A percentile compares a stretch with the other conserved stretches of the same genome.
phyloP scores from a whole-genome alignment of 2,797 vertebrate genomes.

The Sparus aurata region DNA sequence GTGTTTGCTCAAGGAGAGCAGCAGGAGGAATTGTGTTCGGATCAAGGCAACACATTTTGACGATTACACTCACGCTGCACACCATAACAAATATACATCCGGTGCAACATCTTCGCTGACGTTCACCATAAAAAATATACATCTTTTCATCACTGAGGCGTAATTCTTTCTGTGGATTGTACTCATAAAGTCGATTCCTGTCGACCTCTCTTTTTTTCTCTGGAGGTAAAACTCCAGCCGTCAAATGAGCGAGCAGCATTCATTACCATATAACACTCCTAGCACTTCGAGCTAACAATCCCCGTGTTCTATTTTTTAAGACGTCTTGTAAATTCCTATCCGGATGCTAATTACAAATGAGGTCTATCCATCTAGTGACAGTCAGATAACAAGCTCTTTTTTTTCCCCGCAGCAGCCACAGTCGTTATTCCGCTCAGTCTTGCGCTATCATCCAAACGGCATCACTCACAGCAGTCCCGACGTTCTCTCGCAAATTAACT shows the following conservation, averaged over 20 bases:
- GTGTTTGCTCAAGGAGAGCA: conserved; percentile 18
- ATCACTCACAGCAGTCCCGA: conserved; percentile 64
- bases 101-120: conserved; percentile 23
- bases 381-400: conserved; percentile 48
- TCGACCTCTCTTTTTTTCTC: conserved; percentile 9
- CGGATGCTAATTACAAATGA: conserved; percentile 67
- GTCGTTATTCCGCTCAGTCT: conserved; percentile 63
- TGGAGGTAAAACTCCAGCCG: conserved; percentile 17
- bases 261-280: conserved; percentile 7
- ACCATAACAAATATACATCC: conserved; percentile 52
- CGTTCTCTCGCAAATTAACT: conserved; percentile 75
- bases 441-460: conserved; percentile 54
- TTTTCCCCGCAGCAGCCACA: conserved; percentile 7
- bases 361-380: conserved; percentile 46
- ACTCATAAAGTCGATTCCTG: conserved; percentile 28
- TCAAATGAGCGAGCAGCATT: conserved; percentile 12
- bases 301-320: not conserved
- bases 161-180: conserved; percentile 32
- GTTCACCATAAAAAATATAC: no score
- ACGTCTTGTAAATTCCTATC: conserved; percentile 25
- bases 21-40: conserved; percentile 29
- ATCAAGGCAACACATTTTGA: conserved; percentile 57
- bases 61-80: conserved; percentile 32
- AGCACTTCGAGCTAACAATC: conserved; percentile 7
- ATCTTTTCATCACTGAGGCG: conserved; percentile 27